Evolutionary conservation across 1,140 invertebrate species (phyloP), one percentile per base, ranked within the genome.

Genomic region (Batillaria attramentaria): DNA sequence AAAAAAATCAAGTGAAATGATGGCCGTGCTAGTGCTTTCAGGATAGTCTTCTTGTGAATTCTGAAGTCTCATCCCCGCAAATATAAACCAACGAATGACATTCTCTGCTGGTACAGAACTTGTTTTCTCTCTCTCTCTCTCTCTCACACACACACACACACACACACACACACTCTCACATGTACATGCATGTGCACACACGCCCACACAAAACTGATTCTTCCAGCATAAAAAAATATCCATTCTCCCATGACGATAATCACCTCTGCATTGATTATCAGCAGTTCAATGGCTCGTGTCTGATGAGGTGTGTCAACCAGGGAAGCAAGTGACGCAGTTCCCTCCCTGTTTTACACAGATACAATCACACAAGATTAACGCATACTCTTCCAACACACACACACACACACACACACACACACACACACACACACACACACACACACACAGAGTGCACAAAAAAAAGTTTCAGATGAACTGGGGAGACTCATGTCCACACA

Each of bases 251-350:
- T 6, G 2, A 68, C 0, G 33, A 57, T n/a, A 43, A 60, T 79
- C 76, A 89, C 88, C 84, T 88, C 83, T 76, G 85, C 92, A 87
- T 92, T 85, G 13, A 84, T 86, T 37, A 93, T 93, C 20, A 94
- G 87, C 24, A 93, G 88, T 84, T 94, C 93, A 46, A 94, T 89
- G 20, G 91, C 91, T 65, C 92, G 87, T 2, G 93, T 92, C 83
- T 94, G 93, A 86, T 93, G 92, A 75, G 92, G 91, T 13, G 93
- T 93, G 83, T 93, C 93, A 13, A 93, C 90, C 35, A 93, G 85
- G 33, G 91, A 93, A 68, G 89, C 91, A 31, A 93, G 84, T 1
- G 92, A 92, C 5, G 92, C 92, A 42, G 89, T 90, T 6, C 91
- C 92, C 84, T 93, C 92, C 60, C 87, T 88, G 82, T n/a, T 81